Percentiles rank a stretch among this genome's conserved stretches.
Evolutionary conservation across 35 echinoderm and acorn worm genomes (phyloP).

Genomic region (Apostichopus parvimensis): DNA sequence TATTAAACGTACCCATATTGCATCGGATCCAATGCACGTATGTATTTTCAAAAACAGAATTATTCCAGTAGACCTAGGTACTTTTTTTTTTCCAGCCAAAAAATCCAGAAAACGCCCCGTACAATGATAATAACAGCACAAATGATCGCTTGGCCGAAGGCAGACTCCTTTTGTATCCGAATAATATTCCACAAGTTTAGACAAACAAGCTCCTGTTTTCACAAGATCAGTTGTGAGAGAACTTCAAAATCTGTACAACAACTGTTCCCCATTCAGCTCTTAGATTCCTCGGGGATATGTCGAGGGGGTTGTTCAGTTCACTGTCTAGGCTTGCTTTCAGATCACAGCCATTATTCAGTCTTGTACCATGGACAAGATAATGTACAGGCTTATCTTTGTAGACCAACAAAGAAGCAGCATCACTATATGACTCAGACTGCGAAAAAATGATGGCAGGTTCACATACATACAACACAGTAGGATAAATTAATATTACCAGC

Average conservation of each 20-base stretch:
- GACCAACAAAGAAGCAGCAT: not conserved
- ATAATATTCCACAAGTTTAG: constrained; percentile 28
- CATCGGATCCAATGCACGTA: too few species aligned
- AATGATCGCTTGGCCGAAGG: not conserved
- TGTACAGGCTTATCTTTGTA: constrained; percentile 15
- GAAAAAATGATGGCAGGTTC: not conserved
- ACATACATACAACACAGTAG: not conserved
- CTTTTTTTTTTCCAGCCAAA: too few species aligned
- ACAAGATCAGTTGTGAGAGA: not conserved
- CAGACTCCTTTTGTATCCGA: not conserved
- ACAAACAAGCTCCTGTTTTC: constrained; percentile 20
- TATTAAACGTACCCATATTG: too few species aligned
- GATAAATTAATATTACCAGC: too few species aligned
- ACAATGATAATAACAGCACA: not conserved
- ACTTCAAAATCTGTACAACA: not conserved
- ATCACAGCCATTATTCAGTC: constrained; percentile 17
- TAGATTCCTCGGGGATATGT: not conserved
- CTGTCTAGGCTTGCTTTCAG: not conserved
- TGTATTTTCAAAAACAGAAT: too few species aligned
- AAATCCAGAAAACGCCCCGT: too few species aligned
- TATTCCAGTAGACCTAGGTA: too few species aligned
- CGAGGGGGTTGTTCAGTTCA: not conserved
- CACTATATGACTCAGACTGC: not conserved
- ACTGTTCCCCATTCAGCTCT: not conserved
- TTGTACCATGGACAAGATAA: constrained; percentile 21